Percentiles rank a stretch among this genome's conserved stretches.
Conservation (phyloP, 2,888 invertebrate species). For the Drosophila flavopinicola region DNA sequence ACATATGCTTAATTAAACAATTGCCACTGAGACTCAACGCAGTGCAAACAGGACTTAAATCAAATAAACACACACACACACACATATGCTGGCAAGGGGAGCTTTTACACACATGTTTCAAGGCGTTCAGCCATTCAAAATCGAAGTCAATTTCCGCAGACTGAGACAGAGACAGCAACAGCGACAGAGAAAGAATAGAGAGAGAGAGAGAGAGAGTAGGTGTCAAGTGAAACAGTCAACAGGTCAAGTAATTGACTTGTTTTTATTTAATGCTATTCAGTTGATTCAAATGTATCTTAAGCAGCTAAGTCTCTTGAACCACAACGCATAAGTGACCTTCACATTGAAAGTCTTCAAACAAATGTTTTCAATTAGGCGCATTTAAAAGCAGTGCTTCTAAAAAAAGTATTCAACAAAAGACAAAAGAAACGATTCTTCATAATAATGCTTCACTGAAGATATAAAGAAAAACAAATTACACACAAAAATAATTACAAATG, state of each 20-base stretch:
- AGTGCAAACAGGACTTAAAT: constrained; percentile 50
- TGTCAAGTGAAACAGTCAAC: constrained; percentile 10
- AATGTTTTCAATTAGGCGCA: too few species aligned
- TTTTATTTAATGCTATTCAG: background rate
- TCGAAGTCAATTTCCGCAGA: constrained; percentile 26
- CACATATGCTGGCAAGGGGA: constrained; percentile 10
- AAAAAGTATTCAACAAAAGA: too few species aligned
- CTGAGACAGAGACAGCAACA: too few species aligned
- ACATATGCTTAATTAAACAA: constrained; percentile 65
- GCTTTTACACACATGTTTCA: constrained; percentile 21
- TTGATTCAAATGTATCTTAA: background rate
- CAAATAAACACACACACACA: constrained; percentile 34
- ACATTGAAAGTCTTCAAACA: too few species aligned
- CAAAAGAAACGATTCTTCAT: too few species aligned
- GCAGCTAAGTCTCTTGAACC: too few species aligned
- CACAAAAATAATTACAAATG: too few species aligned
- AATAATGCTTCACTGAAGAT: too few species aligned
- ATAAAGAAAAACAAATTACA: too few species aligned
- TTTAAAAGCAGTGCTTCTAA: too few species aligned
- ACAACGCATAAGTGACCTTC: too few species aligned
- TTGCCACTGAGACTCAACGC: constrained; percentile 37
- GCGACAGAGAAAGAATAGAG: background rate
- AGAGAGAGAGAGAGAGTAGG: background rate
- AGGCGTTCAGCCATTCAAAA: constrained; percentile 26
- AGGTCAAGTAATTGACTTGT: constrained; percentile 32